Evolutionary conservation across 2,797 vertebrate species (phyloP).

Genomic region (Aeoliscus strigatus): DNA sequence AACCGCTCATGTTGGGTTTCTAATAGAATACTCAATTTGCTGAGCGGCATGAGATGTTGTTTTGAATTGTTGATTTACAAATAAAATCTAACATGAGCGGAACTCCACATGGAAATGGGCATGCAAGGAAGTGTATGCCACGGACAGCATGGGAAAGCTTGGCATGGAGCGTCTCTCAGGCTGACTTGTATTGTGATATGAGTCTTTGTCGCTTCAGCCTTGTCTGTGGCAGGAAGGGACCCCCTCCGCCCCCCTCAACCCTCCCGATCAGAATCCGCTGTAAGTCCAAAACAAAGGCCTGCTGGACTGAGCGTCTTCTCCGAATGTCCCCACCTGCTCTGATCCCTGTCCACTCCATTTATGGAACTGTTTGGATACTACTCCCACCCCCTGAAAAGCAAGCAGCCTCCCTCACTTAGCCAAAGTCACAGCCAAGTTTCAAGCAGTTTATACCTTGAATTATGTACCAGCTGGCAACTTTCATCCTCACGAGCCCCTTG

Average conservation of each 20-base stretch:
- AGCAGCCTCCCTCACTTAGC: no score
- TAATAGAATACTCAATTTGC: no score
- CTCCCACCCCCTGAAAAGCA: no score
- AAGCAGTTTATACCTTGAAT: no score
- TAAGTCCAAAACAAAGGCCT: constrained; percentile 54
- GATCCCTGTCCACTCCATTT: constrained; percentile 55
- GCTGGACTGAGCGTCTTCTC: constrained; percentile 28
- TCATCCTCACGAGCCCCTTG: constrained; percentile 6
- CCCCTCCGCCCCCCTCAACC: background rate
- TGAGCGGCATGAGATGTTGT: no score
- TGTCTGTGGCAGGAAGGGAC: no score
- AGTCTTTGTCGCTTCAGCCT: constrained; percentile 51
- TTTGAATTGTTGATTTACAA: no score
- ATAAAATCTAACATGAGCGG: no score
- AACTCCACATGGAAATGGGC: no score
- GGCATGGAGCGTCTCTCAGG: constrained; percentile 17
- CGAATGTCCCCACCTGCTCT: background rate
- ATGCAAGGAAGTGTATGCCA: constrained; percentile 7
- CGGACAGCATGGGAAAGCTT: constrained; percentile 34
- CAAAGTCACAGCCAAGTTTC: no score
- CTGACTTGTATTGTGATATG: constrained; percentile 40
- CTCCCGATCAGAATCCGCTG: constrained; percentile 42
- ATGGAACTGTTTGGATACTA: constrained; percentile 40
- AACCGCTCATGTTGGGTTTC: no score
- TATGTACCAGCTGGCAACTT: constrained; percentile 17